Conservation (phyloP, 2,888 invertebrate genomes). For the Drosophila paramelanica region DNA sequence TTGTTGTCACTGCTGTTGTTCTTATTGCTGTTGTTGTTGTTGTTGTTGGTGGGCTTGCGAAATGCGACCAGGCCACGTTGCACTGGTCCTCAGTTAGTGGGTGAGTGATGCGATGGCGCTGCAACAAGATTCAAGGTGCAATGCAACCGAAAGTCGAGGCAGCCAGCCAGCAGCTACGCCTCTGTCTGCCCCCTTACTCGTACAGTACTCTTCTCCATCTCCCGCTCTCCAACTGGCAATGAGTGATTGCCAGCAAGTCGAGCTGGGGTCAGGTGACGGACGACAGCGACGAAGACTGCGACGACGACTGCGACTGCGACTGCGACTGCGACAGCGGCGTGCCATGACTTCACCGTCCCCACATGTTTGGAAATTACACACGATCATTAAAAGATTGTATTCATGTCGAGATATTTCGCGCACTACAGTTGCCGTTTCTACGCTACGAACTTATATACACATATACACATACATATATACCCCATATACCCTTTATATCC, state of each 20-base stretch:
- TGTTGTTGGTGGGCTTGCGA: slow-evolving; percentile 59
- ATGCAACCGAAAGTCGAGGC: slow-evolving; percentile 67
- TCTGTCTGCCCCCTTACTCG: slow-evolving; percentile 16
- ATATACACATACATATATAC: not conserved
- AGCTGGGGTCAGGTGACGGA: slow-evolving; percentile 76
- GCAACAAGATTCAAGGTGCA: slow-evolving; percentile 72
- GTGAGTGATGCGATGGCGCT: slow-evolving; percentile 73
- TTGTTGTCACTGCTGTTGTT: slow-evolving; percentile 19
- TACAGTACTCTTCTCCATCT: not conserved
- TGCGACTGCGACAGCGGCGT: slow-evolving; percentile 36
- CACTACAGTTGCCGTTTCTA: slow-evolving; percentile 35
- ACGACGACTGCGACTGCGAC: slow-evolving; percentile 22
- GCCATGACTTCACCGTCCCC: slow-evolving; percentile 58
- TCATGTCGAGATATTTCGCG: slow-evolving; percentile 78
- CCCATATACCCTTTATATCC: slow-evolving; percentile 3
- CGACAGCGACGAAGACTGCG: slow-evolving; percentile 39
- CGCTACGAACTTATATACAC: slow-evolving; percentile 2
- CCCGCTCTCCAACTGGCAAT: slow-evolving; percentile 35
- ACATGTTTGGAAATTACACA: slow-evolving; percentile 82
- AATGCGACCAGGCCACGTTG: slow-evolving; percentile 68
- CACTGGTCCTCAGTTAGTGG: slow-evolving; percentile 69
- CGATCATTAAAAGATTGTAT: slow-evolving; percentile 83
- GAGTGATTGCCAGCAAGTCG: slow-evolving; percentile 73
- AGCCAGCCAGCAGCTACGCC: slow-evolving; percentile 46
- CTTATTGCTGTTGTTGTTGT: slow-evolving; percentile 14